These are phyloP conservation scores for Lepus townsendii DNA, from an alignment of 2,797 vertebrate genomes.

Conservation along the genomic window DNA sequence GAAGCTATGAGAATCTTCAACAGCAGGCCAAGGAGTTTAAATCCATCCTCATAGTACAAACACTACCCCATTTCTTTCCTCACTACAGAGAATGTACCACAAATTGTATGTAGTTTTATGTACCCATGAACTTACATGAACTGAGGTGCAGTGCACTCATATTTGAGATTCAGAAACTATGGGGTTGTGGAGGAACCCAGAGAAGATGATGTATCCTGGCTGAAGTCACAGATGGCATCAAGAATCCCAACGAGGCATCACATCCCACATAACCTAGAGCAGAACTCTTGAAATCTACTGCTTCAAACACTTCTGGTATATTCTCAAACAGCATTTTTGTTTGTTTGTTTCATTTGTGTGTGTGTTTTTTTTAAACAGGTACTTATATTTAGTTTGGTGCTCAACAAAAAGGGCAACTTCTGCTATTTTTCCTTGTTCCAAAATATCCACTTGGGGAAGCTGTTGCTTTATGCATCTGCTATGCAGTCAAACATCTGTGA, in stretches of 20 bases:
- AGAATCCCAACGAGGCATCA: background rate
- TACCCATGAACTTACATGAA: background rate
- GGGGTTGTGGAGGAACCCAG: background rate
- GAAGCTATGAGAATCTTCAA: background rate
- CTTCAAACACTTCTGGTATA: background rate
- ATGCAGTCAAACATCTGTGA: background rate
- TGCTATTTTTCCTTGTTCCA: background rate
- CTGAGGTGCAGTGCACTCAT: background rate
- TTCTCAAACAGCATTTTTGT: background rate
- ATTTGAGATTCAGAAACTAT: background rate
- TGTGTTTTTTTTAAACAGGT: background rate
- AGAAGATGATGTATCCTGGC: background rate
- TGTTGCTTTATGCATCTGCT: background rate
- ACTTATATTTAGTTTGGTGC: slow-evolving; percentile 42
- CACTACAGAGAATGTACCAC: background rate
- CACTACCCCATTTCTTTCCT: background rate
- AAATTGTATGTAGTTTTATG: background rate
- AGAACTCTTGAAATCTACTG: background rate
- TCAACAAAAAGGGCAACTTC: background rate
- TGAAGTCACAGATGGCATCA: background rate
- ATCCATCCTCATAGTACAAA: background rate
- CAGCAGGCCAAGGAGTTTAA: background rate
- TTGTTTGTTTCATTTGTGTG: background rate
- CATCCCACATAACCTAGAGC: background rate
- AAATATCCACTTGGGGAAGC: slow-evolving; percentile 39